Evolutionary conservation across 1,140 invertebrate species (phyloP).

Genomic region (Macrosteles quadrilineatus): DNA sequence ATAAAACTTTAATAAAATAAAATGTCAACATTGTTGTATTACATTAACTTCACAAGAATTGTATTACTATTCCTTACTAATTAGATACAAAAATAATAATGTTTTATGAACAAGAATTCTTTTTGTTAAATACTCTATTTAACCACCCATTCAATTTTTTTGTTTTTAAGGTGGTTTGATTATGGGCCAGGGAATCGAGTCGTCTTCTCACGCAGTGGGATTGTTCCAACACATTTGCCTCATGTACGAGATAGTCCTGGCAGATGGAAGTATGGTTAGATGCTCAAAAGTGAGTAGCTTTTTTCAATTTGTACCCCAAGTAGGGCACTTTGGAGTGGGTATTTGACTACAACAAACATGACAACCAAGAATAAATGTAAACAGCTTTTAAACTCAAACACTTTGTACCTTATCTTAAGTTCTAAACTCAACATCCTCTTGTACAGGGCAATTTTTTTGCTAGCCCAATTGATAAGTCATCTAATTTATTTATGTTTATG

Average conservation of each 20-base stretch:
- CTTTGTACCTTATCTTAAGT: not conserved
- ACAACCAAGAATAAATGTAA: not conserved
- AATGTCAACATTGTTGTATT: no score
- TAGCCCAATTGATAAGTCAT: no score
- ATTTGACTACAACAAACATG: not conserved
- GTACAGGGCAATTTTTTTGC: not conserved
- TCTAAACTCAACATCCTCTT: not conserved
- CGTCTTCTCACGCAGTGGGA: conserved; percentile 73
- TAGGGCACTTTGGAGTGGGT: no score
- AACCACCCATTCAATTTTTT: conserved; percentile 18
- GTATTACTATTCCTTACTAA: no score
- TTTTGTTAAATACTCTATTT: not conserved
- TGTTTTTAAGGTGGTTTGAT: conserved; percentile 69
- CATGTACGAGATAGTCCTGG: conserved; percentile 71
- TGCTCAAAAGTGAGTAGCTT: conserved; percentile 66
- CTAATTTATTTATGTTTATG: conserved; percentile 1
- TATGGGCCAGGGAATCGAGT: conserved; percentile 84
- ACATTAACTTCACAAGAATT: no score
- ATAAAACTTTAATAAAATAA: no score
- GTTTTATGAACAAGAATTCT: no score
- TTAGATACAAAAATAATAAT: no score
- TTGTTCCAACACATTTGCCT: conserved; percentile 80
- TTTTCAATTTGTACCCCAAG: no score
- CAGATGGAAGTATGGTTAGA: conserved; percentile 70
- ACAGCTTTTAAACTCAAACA: not conserved